These are phyloP conservation scores for Sipunculus nudus DNA, from an alignment of 2,888 invertebrate genomes.

Conservation along the genomic window DNA sequence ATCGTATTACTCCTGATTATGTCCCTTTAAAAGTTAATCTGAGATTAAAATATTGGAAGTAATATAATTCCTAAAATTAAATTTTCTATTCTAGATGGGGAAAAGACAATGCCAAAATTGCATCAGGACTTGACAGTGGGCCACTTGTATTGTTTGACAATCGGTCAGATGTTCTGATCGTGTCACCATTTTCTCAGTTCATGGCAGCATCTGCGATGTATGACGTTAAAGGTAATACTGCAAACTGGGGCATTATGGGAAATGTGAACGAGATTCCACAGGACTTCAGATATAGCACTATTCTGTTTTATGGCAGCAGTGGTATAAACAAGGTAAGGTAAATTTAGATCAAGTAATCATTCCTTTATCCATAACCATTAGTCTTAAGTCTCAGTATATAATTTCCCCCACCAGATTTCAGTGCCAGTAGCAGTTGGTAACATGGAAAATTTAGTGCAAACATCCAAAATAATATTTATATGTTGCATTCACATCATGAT, in stretches of 20 bases:
- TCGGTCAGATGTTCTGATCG: neutral
- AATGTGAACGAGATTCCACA: slow-evolving; percentile 39
- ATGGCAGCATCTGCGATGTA: slow-evolving; percentile 22
- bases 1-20: too few species aligned
- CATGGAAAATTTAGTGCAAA: too few species aligned
- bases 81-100: slow-evolving; percentile 16
- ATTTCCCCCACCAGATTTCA: too few species aligned
- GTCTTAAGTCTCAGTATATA: too few species aligned
- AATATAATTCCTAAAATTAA: slow-evolving; percentile 10
- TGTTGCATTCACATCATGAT: too few species aligned
- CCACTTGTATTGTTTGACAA: slow-evolving; percentile 20
- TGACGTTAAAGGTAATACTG: neutral
- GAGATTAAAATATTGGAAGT: too few species aligned
- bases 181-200: slow-evolving; percentile 33
- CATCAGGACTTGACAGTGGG: slow-evolving; percentile 28
- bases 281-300: slow-evolving; percentile 4
- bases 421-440: too few species aligned
- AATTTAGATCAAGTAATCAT: too few species aligned
- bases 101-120: too few species aligned
- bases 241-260: slow-evolving; percentile 49
- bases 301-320: slow-evolving; percentile 13
- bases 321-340: slow-evolving; percentile 31
- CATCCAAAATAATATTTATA: too few species aligned
- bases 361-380: too few species aligned
- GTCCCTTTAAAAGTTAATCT: too few species aligned